Base-by-base conservation (phyloP, 1,140 invertebrate species). In the Potamilus streckersoni region DNA sequence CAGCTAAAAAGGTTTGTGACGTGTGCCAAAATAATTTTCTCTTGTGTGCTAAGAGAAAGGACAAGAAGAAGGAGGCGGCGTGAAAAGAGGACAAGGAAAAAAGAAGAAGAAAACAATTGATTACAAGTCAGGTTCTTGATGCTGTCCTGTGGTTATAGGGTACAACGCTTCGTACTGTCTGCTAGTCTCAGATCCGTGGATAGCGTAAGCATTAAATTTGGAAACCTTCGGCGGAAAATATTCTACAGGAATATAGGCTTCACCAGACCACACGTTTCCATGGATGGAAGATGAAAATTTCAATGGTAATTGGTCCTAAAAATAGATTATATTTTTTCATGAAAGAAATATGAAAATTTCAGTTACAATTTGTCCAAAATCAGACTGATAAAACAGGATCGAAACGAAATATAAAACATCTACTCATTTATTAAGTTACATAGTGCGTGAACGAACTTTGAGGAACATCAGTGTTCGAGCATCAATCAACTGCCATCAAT, bases 181-280 rank as follows among this genome's bases (percentile, higher is more conserved):
- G 13, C 88, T 76, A 1, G 84, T 80, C 6, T 83, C 90, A 15
- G 82, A 83, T 13, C 92, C 92, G 78, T 93, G 92, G 71, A 93
- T 92, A 56, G 92, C 91, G 80, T 92, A 93, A 8, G 92, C 91
- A 84, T 93, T 93, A 78, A 93, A 91, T 74, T 88, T 89, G 31
- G 85, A 88, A 0, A 92, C 89, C 64, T 86, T 86, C 69, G 84
- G 82, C 68, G 91, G 91, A 56, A 92, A 89, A 79, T 90, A 91
- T 11, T 79, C 68, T 3, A 57, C 27, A 12, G 91, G 91, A 60
- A 92, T 85, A 12, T 86, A 49, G 2, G 90, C 91, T 27, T 64
- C 71, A 23, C 91, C 91, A 14, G 57, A 80, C 91, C 91, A 92
- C 49, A 31, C 69, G n/a, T 80, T 73, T 12, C 69, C 80, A 4